Base-by-base conservation (phyloP, 1,140 invertebrate species). In the Hyposmocoma kahamanoa region DNA sequence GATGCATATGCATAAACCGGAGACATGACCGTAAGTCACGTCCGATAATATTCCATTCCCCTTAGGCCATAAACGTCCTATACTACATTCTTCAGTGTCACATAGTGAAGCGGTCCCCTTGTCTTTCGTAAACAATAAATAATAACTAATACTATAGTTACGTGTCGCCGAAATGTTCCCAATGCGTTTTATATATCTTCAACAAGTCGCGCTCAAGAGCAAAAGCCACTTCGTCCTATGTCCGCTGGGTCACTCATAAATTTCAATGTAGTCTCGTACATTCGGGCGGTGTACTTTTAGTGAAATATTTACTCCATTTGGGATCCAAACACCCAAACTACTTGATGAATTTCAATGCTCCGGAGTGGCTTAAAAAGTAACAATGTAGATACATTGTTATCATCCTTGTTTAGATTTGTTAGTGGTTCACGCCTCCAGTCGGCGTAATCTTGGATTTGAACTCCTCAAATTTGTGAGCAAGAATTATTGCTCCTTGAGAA, bases 251-350 rank as follows among this genome's bases (percentile, higher is more conserved):
- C 67, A 59, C 64, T 70, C 67, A 60, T 70, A 70, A 70, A 70
- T 70, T 64, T 70, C 67, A 70, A 70, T 70, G 64, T 70, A 67
- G 64, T 71, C 18, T n/a, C 24, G 24, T 36, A 36, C 32, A 67
- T 67, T 67, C 67, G 57, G 59, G 59, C 47, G 50, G 59, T 50
- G 67, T 65, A 71, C 64, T 71, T 71, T 67, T 62, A 67, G 67
- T 71, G 62, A 71, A 64, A 71, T 71, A 71, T 71, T 57, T 67
- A 56, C 67, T 61, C 67, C 67, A 71, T 71, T 71, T 63, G 57
- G 62, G 47, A 60, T 66, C 61, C 63, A 63, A 59, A 66, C 62
- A 67, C 53, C 67, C 61, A 57, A 71, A 71, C 53, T 57, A 54
- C 57, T 64, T 67, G 64, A 67, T 67, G 59, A 67, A 71, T 67